These are phyloP conservation scores for Hyalella azteca DNA, from an alignment of 2,888 invertebrate genomes.

Conservation along the genomic window DNA sequence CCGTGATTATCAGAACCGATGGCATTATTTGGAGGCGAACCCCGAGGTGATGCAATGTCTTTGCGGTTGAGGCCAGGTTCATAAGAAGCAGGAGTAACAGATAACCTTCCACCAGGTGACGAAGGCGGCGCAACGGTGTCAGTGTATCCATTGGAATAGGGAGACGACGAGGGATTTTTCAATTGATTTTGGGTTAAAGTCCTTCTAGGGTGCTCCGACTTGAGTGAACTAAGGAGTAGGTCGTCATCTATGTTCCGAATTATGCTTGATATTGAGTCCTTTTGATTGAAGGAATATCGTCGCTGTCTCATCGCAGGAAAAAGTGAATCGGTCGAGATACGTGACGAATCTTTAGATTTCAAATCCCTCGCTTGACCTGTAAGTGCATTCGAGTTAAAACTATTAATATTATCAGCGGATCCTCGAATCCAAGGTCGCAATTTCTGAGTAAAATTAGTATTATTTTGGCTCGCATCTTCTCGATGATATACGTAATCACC, in stretches of 20 bases:
- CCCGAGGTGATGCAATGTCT: too few relatives aligned
- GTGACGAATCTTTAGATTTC: not conserved
- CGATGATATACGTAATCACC: not conserved
- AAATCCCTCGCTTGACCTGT: not conserved
- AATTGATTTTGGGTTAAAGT: too few relatives aligned
- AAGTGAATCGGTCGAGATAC: not conserved
- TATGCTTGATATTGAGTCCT: conserved; percentile 5
- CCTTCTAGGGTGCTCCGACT: too few relatives aligned
- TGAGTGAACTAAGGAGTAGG: not conserved
- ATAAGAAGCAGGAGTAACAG: too few relatives aligned
- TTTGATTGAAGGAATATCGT: not conserved
- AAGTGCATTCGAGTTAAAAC: not conserved
- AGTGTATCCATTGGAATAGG: too few relatives aligned
- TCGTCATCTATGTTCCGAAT: conserved; percentile 1
- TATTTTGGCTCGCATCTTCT: not conserved
- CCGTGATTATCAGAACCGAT: too few relatives aligned
- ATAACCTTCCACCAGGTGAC: too few relatives aligned
- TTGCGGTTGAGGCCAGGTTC: too few relatives aligned
- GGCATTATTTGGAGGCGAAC: too few relatives aligned
- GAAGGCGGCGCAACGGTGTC: too few relatives aligned
- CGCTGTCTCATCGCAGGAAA: not conserved
- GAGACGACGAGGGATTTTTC: too few relatives aligned
- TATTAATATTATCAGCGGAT: not conserved
- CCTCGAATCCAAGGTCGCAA: not conserved
- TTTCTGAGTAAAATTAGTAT: not conserved